Percentiles rank a stretch among this genome's conserved stretches.
Evolutionary conservation across 2,113 vertebrate genomes (phyloP).

Genomic region (Cinclus cinclus): DNA sequence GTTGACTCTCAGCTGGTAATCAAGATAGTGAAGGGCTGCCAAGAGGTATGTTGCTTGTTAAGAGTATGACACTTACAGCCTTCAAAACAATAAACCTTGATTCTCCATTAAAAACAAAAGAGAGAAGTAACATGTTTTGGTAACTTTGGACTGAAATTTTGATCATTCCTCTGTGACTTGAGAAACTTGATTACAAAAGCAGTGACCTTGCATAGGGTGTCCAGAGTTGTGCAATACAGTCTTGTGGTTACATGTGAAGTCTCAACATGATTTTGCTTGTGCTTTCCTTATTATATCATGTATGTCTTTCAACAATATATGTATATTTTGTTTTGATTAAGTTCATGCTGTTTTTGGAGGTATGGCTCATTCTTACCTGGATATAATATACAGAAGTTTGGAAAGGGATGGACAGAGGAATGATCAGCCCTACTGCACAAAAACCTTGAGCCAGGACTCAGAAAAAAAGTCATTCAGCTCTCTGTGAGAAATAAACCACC

Average conservation of each 20-base stretch:
- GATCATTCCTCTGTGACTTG: neutral
- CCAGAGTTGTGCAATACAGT: neutral
- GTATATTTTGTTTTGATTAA: neutral
- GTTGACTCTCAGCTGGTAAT: neutral
- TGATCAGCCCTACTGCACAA: neutral
- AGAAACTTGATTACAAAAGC: neutral
- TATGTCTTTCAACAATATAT: neutral
- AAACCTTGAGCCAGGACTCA: neutral
- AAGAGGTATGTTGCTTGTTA: conserved; percentile 2
- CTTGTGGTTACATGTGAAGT: neutral
- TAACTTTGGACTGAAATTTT: conserved; percentile 7
- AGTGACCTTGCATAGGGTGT: neutral
- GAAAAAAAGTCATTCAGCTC: neutral
- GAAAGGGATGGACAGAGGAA: neutral
- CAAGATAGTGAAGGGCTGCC: neutral
- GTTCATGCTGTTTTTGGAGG: neutral
- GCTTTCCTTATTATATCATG: neutral
- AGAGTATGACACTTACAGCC: neutral
- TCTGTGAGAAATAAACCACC: neutral
- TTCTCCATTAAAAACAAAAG: neutral
- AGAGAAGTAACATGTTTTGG: neutral
- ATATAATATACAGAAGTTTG: neutral
- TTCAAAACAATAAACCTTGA: neutral
- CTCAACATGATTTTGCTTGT: neutral
- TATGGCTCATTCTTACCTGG: neutral